Evolutionary conservation across 2,888 invertebrate genomes (phyloP).

Genomic region (Sicus ferrugineus): DNA sequence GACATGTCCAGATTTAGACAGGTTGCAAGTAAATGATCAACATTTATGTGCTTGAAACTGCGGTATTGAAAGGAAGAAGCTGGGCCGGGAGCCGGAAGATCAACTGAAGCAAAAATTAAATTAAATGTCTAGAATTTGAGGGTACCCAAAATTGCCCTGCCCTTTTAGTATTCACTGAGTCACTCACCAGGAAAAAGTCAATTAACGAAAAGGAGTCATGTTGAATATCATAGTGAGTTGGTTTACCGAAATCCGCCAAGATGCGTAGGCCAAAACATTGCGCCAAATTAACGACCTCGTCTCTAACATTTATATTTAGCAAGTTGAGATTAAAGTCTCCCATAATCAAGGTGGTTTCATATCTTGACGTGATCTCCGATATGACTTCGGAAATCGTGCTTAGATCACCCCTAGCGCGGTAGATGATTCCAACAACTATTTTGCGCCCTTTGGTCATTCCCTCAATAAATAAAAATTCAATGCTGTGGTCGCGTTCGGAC

Average conservation of each 20-base stretch:
- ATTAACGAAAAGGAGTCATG: neutral
- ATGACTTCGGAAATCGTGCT: neutral
- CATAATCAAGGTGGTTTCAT: neutral
- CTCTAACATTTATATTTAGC: too few species aligned
- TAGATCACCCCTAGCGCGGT: neutral
- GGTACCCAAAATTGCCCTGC: neutral
- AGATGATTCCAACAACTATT: neutral
- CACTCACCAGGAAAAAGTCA: too few species aligned
- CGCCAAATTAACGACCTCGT: too few species aligned
- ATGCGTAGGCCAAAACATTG: too few species aligned
- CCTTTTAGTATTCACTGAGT: neutral
- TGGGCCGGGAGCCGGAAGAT: neutral
- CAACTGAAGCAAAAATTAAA: neutral
- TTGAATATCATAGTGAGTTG: neutral
- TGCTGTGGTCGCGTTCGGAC: too few species aligned
- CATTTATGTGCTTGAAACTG: neutral
- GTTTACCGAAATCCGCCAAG: too few species aligned
- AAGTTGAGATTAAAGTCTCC: neutral
- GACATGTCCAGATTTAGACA: neutral
- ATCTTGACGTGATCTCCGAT: neutral
- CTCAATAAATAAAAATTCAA: neutral
- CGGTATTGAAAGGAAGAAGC: neutral
- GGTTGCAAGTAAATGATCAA: neutral
- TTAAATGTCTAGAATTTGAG: neutral
- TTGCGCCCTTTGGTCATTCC: neutral